phyloP scores from a whole-genome alignment of 2,797 vertebrate genomes.

The Phyllotis vaccarum region DNA sequence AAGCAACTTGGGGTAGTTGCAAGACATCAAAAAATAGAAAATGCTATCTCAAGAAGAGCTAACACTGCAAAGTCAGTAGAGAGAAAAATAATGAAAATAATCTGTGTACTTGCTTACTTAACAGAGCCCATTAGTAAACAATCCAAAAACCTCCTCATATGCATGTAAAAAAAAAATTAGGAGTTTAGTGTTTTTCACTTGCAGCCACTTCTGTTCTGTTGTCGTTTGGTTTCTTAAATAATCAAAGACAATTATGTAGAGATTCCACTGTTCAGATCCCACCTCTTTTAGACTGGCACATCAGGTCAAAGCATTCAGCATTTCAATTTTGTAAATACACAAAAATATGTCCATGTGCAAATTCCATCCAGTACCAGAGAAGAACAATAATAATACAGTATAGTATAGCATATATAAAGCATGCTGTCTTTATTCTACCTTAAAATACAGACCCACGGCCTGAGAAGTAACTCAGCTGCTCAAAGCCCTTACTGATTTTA shows the following conservation, averaged over 20 bases:
- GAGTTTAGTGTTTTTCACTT: neutral
- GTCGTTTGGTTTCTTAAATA: neutral
- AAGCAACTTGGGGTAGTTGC: neutral
- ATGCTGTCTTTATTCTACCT: neutral
- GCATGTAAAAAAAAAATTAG: neutral
- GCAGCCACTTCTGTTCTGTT: neutral
- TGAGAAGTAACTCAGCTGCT: neutral
- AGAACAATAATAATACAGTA: neutral
- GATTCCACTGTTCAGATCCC: neutral
- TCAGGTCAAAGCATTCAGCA: neutral
- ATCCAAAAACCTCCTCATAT: neutral
- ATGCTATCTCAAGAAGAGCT: neutral
- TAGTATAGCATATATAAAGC: neutral
- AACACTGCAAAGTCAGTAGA: neutral
- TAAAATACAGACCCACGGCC: neutral
- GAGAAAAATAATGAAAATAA: conserved; percentile 17
- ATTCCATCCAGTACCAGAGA: neutral
- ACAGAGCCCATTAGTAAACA: conserved; percentile 15
- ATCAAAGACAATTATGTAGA: neutral
- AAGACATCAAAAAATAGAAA: neutral
- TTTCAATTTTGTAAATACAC: neutral
- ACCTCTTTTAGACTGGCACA: neutral
- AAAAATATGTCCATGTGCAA: neutral
- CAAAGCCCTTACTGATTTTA: neutral
- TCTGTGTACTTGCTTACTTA: neutral